These are phyloP conservation scores for Epiblema foenella DNA, from an alignment of 2,888 invertebrate genomes.

Conservation along the genomic window DNA sequence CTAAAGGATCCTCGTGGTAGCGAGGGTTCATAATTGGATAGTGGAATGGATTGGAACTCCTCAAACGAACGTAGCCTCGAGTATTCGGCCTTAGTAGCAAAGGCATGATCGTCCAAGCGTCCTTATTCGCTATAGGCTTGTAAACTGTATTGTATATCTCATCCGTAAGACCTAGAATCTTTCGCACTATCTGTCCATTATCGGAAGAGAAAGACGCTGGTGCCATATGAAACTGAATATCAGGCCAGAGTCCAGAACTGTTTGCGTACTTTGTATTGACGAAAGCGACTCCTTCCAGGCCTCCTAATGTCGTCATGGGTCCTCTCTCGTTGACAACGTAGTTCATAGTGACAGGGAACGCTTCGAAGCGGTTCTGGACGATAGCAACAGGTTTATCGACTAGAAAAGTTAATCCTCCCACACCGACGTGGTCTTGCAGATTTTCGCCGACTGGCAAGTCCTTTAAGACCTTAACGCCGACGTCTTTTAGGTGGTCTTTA, in stretches of 20 bases:
- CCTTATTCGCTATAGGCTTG: conserved; percentile 90
- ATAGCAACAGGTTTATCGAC: conserved; percentile 94
- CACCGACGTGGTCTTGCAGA: conserved; percentile 94
- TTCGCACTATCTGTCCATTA: conserved; percentile 89
- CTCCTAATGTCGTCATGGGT: conserved; percentile 94
- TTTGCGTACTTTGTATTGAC: conserved; percentile 94
- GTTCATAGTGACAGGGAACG: conserved; percentile 91
- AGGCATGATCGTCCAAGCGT: conserved; percentile 94
- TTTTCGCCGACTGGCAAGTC: conserved; percentile 92
- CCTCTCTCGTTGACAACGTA: conserved; percentile 91
- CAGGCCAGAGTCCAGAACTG: conserved; percentile 91
- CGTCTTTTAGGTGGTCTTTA: conserved; percentile 86
- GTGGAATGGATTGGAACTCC: conserved; percentile 92
- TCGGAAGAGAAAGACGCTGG: conserved; percentile 94
- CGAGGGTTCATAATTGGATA: conserved; percentile 96
- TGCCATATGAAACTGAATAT: conserved; percentile 96
- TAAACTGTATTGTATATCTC: conserved; percentile 92
- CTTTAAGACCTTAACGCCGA: conserved; percentile 90
- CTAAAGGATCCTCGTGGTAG: conserved; percentile 93
- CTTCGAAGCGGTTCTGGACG: conserved; percentile 91
- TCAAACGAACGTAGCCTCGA: conserved; percentile 90
- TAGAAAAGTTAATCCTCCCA: conserved; percentile 91
- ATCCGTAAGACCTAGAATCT: conserved; percentile 92
- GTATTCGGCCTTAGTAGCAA: conserved; percentile 92
- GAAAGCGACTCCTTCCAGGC: conserved; percentile 94